Base-by-base conservation (phyloP, 2,888 invertebrate genomes). In the Cheilosia vulpina region DNA sequence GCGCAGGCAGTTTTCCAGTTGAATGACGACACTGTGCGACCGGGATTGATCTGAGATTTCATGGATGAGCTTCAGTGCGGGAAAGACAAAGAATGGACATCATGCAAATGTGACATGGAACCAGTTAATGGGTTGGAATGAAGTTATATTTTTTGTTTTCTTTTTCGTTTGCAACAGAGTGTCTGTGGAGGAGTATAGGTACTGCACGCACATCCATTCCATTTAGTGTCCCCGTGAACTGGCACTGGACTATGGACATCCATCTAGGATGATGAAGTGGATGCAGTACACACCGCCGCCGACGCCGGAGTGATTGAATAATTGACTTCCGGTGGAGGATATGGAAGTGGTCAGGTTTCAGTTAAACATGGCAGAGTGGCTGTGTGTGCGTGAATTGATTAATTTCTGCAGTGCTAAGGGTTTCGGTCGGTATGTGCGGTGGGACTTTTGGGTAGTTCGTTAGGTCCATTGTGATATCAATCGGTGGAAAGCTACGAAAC, bases 1-100 rank as follows among this genome's bases (percentile, higher is more conserved):
- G 68, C 65, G n/a, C 72, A 24, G 50, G 21, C 85, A 81, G 85
- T 85, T 85, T 85, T 85, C 85, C 81, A 81, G 81, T 58, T 85
- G 85, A 77, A 81, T 76, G 77, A 85, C 81, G 76, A 73, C 81
- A 81, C 31, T 31, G 31, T 63, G 53, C 43, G 55, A 53, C 55
- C 17, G 63, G 71, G 41, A 53, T 62, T 71, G 71, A 76, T 60
- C 69, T 60, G 80, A 80, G 84, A 80, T 80, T 80, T 80, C 60
- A 79, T 79, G 69, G 75, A 84, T 82, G 77, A 72, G 9, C 71
- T 76, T 75, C 31, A n/a, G 45, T n/a, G 27, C 17, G 13, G 43
- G 19, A 57, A 63, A 83, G 73, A 83, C 45, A 65, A 79, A 52
- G 71, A 75, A 76, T 62, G 76, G 75, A 57, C 84, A 75, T 75